These are phyloP conservation scores for Phoebastria nigripes DNA, from an alignment of 2,797 vertebrate genomes.

Conservation along the genomic window DNA sequence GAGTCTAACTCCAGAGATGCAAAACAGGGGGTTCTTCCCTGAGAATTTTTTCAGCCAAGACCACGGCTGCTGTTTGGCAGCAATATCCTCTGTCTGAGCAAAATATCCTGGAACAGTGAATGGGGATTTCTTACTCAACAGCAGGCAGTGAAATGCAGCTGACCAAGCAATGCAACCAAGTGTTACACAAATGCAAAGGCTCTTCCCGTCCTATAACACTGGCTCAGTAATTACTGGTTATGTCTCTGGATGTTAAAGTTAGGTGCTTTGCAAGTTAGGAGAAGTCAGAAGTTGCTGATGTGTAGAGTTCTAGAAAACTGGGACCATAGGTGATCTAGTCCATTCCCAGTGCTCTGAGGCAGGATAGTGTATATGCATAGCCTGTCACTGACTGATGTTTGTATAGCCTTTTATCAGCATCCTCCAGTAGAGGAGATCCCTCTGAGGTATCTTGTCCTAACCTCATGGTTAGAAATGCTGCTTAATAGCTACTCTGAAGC, in stretches of 20 bases:
- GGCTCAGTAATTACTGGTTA: neutral
- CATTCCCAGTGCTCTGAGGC: neutral
- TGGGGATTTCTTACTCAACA: neutral
- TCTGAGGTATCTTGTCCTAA: neutral
- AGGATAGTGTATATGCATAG: neutral
- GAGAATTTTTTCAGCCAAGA: neutral
- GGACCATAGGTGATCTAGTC: neutral
- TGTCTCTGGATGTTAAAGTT: neutral
- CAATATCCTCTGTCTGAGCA: neutral
- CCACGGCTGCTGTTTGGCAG: neutral
- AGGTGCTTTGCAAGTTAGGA: neutral
- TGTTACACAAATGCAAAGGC: neutral
- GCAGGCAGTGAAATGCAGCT: constrained; percentile 17
- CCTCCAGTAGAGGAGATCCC: neutral
- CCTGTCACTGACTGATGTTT: neutral
- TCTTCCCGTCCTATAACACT: neutral
- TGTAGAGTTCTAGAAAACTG: neutral
- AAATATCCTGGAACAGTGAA: neutral
- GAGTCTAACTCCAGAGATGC: neutral
- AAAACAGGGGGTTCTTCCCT: neutral
- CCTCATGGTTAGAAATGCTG: neutral
- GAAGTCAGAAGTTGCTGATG: neutral
- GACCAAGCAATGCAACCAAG: neutral
- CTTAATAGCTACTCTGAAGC: neutral
- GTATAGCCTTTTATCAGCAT: neutral